phyloP scores from a whole-genome alignment of 2,888 invertebrate species.

The Scaptodrosophila latifasciaeformis region DNA sequence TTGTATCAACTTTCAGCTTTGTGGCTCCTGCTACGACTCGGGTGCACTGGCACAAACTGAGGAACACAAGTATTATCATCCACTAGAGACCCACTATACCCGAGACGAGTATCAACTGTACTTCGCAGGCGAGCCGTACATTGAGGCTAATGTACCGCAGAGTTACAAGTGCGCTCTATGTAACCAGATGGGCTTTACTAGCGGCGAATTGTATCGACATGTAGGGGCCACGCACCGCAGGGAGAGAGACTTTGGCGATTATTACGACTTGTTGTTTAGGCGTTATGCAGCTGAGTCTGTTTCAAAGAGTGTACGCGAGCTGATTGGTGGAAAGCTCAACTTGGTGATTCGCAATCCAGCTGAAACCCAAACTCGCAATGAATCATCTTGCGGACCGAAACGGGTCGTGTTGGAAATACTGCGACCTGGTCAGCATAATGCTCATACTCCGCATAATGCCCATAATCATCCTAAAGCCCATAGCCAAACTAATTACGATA shows the following conservation, averaged over 20 bases:
- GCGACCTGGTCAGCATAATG: neutral
- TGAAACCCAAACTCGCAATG: too few relatives aligned
- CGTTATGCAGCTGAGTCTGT: slow-evolving; percentile 10
- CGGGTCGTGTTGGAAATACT: too few relatives aligned
- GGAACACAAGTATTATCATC: slow-evolving; percentile 39
- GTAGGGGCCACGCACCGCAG: slow-evolving; percentile 10
- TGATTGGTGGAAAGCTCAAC: too few relatives aligned
- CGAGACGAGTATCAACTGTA: slow-evolving; percentile 30
- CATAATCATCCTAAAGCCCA: neutral
- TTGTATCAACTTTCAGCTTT: slow-evolving; percentile 36
- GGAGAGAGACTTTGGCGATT: slow-evolving; percentile 25
- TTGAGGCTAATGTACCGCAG: slow-evolving; percentile 22
- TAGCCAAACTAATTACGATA: neutral
- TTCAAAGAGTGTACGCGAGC: too few relatives aligned
- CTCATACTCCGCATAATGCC: neutral
- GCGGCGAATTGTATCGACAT: slow-evolving; percentile 20
- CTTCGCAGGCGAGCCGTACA: slow-evolving; percentile 34
- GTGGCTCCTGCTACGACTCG: slow-evolving; percentile 35
- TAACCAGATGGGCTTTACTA: slow-evolving; percentile 11
- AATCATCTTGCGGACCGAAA: too few relatives aligned
- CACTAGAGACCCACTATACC: slow-evolving; percentile 33
- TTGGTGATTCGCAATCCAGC: too few relatives aligned
- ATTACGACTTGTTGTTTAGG: slow-evolving; percentile 18
- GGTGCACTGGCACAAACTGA: slow-evolving; percentile 5
- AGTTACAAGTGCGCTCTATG: slow-evolving; percentile 47